Evolutionary conservation across 2,113 vertebrate species (phyloP).

Genomic region (Triplophysa dalaica): DNA sequence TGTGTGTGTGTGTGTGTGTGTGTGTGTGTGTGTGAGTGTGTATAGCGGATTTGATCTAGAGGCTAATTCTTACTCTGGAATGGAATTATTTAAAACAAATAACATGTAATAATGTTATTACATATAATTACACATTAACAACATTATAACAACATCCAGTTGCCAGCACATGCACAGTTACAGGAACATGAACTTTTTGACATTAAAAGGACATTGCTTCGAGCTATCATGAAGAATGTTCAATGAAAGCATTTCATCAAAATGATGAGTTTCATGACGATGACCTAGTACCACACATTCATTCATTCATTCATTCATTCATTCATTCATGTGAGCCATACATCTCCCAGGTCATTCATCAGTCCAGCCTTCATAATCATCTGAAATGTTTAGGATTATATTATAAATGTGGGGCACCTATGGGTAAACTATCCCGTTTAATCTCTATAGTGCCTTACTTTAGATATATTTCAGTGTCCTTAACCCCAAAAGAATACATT

Average conservation of each 20-base stretch:
- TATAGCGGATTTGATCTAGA: not conserved
- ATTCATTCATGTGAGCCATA: not conserved
- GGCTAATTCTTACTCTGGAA: not conserved
- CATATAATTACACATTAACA: not conserved
- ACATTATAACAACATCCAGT: not conserved
- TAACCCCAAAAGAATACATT: not conserved
- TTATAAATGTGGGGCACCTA: slow-evolving; percentile 7
- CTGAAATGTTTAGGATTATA: slow-evolving; percentile 8
- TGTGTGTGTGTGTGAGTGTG: not conserved
- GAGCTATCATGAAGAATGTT: not conserved
- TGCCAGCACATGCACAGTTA: not conserved
- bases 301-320: not conserved
- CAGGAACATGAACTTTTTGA: not conserved
- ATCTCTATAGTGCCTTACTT: not conserved
- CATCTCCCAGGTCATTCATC: slow-evolving; percentile 15
- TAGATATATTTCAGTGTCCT: not conserved
- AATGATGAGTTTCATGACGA: not conserved
- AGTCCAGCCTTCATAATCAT: slow-evolving; percentile 9
- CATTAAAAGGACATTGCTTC: not conserved
- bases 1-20: too few species aligned
- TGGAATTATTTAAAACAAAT: not conserved
- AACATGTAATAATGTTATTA: not conserved
- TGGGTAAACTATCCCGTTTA: slow-evolving; percentile 15
- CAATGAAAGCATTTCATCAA: not conserved
- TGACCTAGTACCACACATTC: not conserved